These are phyloP conservation scores for Phengaris alcon DNA, from an alignment of 2,888 invertebrate species.

Conservation along the genomic window DNA sequence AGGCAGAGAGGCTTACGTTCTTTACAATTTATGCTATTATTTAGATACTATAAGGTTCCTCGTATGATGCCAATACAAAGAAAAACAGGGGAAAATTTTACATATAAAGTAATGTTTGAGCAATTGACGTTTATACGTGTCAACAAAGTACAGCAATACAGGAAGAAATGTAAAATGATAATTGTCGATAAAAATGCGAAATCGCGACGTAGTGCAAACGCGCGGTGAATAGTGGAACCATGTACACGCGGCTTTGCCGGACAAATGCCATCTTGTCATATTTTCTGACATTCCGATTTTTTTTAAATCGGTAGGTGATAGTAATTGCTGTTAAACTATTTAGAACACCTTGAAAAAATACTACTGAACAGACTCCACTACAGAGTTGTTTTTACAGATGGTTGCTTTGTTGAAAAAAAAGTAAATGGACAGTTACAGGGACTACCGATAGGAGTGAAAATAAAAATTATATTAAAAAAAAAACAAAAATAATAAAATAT, in stretches of 20 bases:
- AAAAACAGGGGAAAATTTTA: conserved; percentile 10
- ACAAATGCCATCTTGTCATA: conserved; percentile 28
- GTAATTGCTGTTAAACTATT: too few relatives aligned
- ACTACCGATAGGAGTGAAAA: too few relatives aligned
- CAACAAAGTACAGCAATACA: conserved; percentile 52
- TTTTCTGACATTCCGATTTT: too few relatives aligned
- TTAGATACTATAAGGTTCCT: background rate
- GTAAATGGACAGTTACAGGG: too few relatives aligned
- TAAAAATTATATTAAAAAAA: too few relatives aligned
- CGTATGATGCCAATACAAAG: conserved; percentile 19
- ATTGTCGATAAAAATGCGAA: conserved; percentile 59
- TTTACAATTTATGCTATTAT: conserved; percentile 3
- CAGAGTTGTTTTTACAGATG: too few relatives aligned
- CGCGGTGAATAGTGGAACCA: conserved; percentile 30
- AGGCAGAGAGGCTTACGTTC: background rate
- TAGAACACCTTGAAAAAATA: too few relatives aligned
- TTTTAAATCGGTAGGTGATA: too few relatives aligned
- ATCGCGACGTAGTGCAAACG: conserved; percentile 42
- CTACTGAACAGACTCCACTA: too few relatives aligned
- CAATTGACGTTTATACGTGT: conserved; percentile 39
- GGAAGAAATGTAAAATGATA: conserved; percentile 65
- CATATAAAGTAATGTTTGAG: conserved; percentile 25
- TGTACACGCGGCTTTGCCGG: conserved; percentile 25
- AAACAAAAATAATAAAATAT: too few relatives aligned
- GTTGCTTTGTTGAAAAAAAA: too few relatives aligned